These are phyloP conservation scores for Amia ocellicauda DNA, from an alignment of 2,113 vertebrate species.

Conservation along the genomic window DNA sequence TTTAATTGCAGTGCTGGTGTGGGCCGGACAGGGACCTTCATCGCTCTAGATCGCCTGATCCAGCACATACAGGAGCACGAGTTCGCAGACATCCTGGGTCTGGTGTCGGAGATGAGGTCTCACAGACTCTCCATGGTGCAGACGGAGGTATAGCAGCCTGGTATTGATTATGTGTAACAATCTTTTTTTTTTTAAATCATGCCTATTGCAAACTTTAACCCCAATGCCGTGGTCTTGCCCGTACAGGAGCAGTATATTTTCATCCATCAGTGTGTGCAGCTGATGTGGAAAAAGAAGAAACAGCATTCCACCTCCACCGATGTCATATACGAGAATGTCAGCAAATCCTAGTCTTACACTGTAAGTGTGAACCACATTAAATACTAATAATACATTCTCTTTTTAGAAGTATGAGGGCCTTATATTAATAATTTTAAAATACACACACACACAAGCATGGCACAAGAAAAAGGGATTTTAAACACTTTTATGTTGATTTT, in stretches of 20 bases:
- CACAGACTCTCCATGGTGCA: constrained; percentile 96
- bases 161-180: neutral
- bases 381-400: too few relatives aligned
- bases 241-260: constrained; percentile 93
- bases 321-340: constrained; percentile 92
- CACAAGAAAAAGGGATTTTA: too few relatives aligned
- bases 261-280: constrained; percentile 92
- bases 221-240: neutral
- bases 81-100: constrained; percentile 83
- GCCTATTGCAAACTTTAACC: neutral
- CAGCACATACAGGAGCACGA: constrained; percentile 93
- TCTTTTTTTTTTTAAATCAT: neutral
- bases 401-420: too few relatives aligned
- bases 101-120: constrained; percentile 91
- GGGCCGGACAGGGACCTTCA: constrained; percentile 91
- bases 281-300: constrained; percentile 95
- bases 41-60: constrained; percentile 88
- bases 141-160: constrained; percentile 77
- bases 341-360: constrained; percentile 78
- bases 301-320: constrained; percentile 85
- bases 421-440: too few relatives aligned
- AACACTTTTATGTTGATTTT: too few relatives aligned
- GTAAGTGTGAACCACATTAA: constrained; percentile 10
- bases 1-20: constrained; percentile 78
- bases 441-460: too few relatives aligned